Evolutionary conservation across 2,888 invertebrate genomes (phyloP).

Genomic region (Euclidia mi): DNA sequence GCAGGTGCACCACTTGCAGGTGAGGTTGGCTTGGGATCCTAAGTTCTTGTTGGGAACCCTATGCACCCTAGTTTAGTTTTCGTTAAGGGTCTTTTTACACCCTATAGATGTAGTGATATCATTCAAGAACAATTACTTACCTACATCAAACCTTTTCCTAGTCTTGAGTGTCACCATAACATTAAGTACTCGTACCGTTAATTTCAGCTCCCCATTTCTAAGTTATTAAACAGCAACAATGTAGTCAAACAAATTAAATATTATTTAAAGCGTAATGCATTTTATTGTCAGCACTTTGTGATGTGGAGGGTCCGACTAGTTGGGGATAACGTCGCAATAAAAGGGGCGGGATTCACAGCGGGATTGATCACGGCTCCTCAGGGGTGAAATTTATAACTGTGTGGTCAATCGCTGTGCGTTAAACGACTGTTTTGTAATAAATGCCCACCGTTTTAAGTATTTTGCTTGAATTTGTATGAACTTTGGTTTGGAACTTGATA

Average conservation of each 20-base stretch:
- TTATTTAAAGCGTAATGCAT: slow-evolving; percentile 55
- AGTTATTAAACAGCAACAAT: slow-evolving; percentile 46
- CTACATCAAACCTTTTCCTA: too few species aligned
- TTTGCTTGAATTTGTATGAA: background rate
- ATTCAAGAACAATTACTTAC: too few species aligned
- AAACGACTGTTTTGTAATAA: slow-evolving; percentile 16
- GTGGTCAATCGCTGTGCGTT: slow-evolving; percentile 47
- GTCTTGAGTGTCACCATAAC: too few species aligned
- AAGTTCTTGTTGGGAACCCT: too few species aligned
- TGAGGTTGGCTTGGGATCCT: too few species aligned
- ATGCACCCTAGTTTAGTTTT: too few species aligned
- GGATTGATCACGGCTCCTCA: slow-evolving; percentile 54
- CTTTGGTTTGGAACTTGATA: too few species aligned
- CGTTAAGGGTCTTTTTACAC: too few species aligned
- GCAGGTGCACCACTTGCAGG: too few species aligned
- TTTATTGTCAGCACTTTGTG: slow-evolving; percentile 57
- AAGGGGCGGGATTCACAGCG: slow-evolving; percentile 57
- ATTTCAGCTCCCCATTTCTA: slow-evolving; percentile 13
- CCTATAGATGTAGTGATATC: too few species aligned
- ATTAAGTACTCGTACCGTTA: too few species aligned
- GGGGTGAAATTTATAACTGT: slow-evolving; percentile 55
- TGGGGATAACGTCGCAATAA: slow-evolving; percentile 52
- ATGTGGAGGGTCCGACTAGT: slow-evolving; percentile 44
- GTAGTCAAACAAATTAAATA: slow-evolving; percentile 55
- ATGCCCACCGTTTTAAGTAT: background rate